Evolutionary conservation across 2,888 invertebrate genomes (phyloP).

Genomic region (Argyresthia albistria): DNA sequence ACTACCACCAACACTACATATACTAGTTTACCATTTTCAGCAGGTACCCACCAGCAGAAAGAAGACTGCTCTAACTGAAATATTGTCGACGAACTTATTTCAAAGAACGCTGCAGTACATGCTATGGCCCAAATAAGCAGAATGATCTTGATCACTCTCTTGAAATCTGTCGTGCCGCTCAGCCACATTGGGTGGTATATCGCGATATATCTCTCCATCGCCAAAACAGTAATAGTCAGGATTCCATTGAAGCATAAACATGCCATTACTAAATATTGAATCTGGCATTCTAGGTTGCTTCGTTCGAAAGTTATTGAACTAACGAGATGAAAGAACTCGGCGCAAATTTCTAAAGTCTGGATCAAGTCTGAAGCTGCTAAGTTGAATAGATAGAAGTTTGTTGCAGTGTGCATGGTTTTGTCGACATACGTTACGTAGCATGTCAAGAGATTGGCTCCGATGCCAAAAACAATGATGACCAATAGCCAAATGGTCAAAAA

Average conservation of each 20-base stretch:
- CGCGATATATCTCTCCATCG: neutral
- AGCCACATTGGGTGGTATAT: neutral
- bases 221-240: constrained; percentile 17
- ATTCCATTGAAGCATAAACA: constrained; percentile 39
- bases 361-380: constrained; percentile 50
- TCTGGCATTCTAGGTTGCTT: constrained; percentile 27
- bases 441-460: constrained; percentile 47
- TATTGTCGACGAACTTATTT: neutral
- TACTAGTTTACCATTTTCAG: neutral
- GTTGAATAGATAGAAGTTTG: constrained; percentile 51
- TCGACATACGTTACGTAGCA: constrained; percentile 50
- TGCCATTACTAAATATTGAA: constrained; percentile 31
- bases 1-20: neutral
- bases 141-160: neutral
- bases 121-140: neutral
- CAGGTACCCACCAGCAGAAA: neutral
- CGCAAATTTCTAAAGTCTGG: constrained; percentile 34
- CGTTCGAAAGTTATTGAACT: constrained; percentile 12
- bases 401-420: constrained; percentile 48
- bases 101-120: neutral
- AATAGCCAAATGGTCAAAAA: neutral
- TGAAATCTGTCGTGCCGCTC: neutral
- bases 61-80: neutral
- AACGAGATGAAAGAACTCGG: neutral
- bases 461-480: constrained; percentile 27